These are phyloP conservation scores for Phoenicopterus ruber DNA, from an alignment of 2,113 vertebrate genomes.

Conservation along the genomic window DNA sequence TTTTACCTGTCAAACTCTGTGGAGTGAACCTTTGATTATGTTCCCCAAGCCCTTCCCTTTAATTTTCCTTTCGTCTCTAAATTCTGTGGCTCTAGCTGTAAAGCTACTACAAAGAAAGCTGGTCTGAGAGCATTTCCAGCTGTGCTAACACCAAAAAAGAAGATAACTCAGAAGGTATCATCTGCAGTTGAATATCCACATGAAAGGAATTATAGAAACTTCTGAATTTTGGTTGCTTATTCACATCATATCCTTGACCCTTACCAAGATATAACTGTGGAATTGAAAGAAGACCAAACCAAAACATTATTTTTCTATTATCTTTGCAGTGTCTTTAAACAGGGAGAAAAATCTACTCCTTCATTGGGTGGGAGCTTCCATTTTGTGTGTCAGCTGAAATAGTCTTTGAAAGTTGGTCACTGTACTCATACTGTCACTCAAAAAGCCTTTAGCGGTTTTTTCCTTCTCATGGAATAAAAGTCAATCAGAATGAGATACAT, in stretches of 20 bases:
- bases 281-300: not conserved
- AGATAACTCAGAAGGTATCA: not conserved
- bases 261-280: not conserved
- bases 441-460: not conserved
- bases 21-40: not conserved
- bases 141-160: not conserved
- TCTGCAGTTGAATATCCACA: not conserved
- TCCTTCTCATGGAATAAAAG: not conserved
- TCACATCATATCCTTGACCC: not conserved
- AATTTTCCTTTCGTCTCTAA: conserved; percentile 32
- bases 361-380: not conserved
- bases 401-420: not conserved
- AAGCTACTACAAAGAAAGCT: not conserved
- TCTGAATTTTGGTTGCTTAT: not conserved
- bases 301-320: not conserved
- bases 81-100: not conserved
- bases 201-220: not conserved
- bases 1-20: not conserved
- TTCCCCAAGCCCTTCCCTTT: not conserved
- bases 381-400: not conserved
- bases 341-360: not conserved
- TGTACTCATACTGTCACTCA: not conserved
- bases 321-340: not conserved
- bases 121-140: not conserved
- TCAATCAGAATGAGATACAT: not conserved